Percentiles rank a stretch among this genome's conserved stretches.
phyloP scores from a whole-genome alignment of 2,797 vertebrate genomes.

The Mastacembelus armatus region DNA sequence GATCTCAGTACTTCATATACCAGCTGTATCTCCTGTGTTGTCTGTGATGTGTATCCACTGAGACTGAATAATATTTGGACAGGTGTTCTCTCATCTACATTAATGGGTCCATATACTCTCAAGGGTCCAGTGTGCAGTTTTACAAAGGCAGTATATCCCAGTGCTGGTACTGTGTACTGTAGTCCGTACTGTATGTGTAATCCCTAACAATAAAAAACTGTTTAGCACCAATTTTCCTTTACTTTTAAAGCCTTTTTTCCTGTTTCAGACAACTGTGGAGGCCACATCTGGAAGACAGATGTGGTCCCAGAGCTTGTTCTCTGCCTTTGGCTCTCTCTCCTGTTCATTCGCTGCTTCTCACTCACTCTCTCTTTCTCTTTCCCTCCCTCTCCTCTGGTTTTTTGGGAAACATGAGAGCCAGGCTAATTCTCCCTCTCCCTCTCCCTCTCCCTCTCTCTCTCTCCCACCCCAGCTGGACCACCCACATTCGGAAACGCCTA shows the following conservation, averaged over 20 bases:
- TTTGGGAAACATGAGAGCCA: conserved; percentile 83
- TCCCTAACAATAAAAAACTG: conserved; percentile 86
- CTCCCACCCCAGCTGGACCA: conserved; percentile 79
- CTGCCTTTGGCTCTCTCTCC: conserved; percentile 62
- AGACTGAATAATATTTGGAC: conserved; percentile 85
- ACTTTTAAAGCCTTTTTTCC: conserved; percentile 76
- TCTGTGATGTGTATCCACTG: conserved; percentile 65
- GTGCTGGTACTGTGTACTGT: conserved; percentile 44
- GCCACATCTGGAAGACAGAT: conserved; percentile 88
- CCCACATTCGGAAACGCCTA: conserved; percentile 86
- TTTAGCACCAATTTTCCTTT: conserved; percentile 87
- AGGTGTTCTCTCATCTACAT: conserved; percentile 82
- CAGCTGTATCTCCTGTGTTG: conserved; percentile 61
- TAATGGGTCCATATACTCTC: too few species aligned
- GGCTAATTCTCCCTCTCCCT: conserved; percentile 74
- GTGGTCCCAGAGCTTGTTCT: conserved; percentile 77
- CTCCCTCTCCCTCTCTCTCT: conserved; percentile 46
- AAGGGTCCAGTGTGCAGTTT: conserved; percentile 66
- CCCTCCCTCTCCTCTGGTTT: conserved; percentile 42
- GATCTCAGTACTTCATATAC: too few species aligned
- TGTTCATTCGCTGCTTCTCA: conserved; percentile 62
- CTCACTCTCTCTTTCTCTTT: conserved; percentile 71
- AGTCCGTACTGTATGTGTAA: conserved; percentile 76
- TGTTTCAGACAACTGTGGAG: conserved; percentile 81
- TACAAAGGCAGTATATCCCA: conserved; percentile 43